Percentiles rank a stretch among this genome's conserved stretches.
Evolutionary conservation across 53 echinoderm and acorn worm species (phyloP).

Genomic region (Zoroaster sp.): DNA sequence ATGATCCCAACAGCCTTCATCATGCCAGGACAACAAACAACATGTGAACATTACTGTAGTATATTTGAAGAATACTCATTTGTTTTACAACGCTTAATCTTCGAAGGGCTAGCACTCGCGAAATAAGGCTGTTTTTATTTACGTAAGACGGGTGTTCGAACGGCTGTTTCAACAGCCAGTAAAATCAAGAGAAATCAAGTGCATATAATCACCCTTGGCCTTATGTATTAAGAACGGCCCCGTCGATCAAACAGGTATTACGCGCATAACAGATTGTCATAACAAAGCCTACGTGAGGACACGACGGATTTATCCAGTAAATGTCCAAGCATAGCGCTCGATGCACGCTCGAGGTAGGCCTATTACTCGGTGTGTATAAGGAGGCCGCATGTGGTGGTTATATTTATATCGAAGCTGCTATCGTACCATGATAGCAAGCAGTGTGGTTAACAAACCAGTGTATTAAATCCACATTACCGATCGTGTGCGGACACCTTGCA

Average conservation of each 20-base stretch:
- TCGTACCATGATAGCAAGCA: not conserved
- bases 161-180: not conserved
- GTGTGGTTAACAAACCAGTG: slow-evolving; percentile 21
- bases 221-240: not conserved
- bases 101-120: not conserved
- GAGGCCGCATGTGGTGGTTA: not conserved
- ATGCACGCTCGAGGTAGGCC: not conserved
- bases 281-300: not conserved
- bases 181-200: slow-evolving; percentile 23
- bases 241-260: slow-evolving; percentile 48
- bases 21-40: not conserved
- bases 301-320: not conserved
- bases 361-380: not conserved
- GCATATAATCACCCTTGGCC: slow-evolving; percentile 36
- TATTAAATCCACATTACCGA: slow-evolving; percentile 47
- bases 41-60: not conserved
- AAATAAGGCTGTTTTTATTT: slow-evolving; percentile 5
- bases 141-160: not conserved
- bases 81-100: not conserved
- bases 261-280: slow-evolving; percentile 30
- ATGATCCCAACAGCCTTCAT: not conserved
- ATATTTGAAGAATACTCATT: not conserved
- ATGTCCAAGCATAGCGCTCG: not conserved
- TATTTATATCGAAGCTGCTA: slow-evolving; percentile 14
- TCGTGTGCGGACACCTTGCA: slow-evolving; percentile 11